phyloP scores from a whole-genome alignment of 2,888 invertebrate genomes.

The Rhagophthalmus giganteus region DNA sequence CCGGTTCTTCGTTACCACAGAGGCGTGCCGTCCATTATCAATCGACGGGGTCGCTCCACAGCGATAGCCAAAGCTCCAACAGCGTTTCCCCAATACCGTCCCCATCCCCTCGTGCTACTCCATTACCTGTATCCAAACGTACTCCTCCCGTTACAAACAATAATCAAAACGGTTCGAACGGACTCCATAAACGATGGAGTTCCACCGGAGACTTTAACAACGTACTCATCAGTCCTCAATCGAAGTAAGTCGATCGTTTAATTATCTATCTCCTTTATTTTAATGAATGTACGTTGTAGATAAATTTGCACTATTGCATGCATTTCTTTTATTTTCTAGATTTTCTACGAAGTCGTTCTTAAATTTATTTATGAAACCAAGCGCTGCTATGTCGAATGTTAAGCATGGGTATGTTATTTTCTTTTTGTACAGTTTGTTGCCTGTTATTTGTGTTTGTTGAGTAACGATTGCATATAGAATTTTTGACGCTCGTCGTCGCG shows the following conservation, averaged over 20 bases:
- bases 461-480: neutral
- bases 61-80: slow-evolving; percentile 80
- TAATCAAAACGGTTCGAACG: slow-evolving; percentile 50
- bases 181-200: slow-evolving; percentile 72
- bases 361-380: slow-evolving; percentile 69
- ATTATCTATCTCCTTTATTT: too few species aligned
- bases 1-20: slow-evolving; percentile 49
- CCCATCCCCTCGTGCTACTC: slow-evolving; percentile 72
- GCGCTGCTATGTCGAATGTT: slow-evolving; percentile 63
- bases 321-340: slow-evolving; percentile 61
- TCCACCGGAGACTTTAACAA: slow-evolving; percentile 82
- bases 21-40: slow-evolving; percentile 79
- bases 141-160: slow-evolving; percentile 46
- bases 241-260: slow-evolving; percentile 52
- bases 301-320: slow-evolving; percentile 19
- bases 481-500: too few species aligned
- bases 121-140: slow-evolving; percentile 64
- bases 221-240: slow-evolving; percentile 57
- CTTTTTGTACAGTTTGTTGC: slow-evolving; percentile 29
- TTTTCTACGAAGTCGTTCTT: slow-evolving; percentile 72
- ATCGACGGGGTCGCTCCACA: slow-evolving; percentile 75
- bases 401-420: slow-evolving; percentile 70
- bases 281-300: neutral
- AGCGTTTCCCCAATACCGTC: slow-evolving; percentile 83
- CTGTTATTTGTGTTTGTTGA: neutral